Base-by-base conservation (phyloP, 1,140 invertebrate species). In the Pachyrhynchus sulphureomaculatus region DNA sequence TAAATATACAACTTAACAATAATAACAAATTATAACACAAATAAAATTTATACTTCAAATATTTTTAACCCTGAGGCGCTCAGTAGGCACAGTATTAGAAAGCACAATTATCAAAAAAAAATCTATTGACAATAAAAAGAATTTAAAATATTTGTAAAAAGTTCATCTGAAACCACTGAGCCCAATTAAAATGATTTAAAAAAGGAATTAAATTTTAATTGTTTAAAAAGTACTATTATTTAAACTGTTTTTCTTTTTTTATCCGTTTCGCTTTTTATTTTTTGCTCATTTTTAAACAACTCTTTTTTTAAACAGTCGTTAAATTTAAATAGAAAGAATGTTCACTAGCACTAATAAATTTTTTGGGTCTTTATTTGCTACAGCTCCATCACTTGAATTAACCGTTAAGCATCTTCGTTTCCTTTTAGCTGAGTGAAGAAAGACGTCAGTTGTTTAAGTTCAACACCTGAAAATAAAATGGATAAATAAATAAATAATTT, bases 401-500 rank as follows among this genome's bases (percentile, higher is more conserved):
- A 61, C 53, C 62, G 69, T 67, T 74, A 72, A 59, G 65, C 64
- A 48, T 72, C 70, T 23, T 66, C 64, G 29, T 75, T 69, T 65
- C 74, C 75, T 49, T 69, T 72, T 54, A 76, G 37, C 55, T 71
- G 76, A 12, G 79, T 82, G 72, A 83, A 83, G 76, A 84, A 83
- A 34, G 80, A 81, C 39, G 79, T 82, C 58, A 84, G 73, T 54
- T 80, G 79, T 68, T 80, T 82, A 57, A 83, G 61, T 71, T 82
- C 81, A 18, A 84, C 81, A 66, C 78, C 81, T 72, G 45, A 2
- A 62, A 20, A 33, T 49, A 2, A 9, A 13, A 49, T 49, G n/a
- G n/a, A n/a, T n/a, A n/a, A 33, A 49, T 10, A 29, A 4, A 2
- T 48, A 45, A 10, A 9, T 21, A 45, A 45, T 4, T 21, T 45